These are phyloP conservation scores for Siniperca obscura DNA, from an alignment of 2,797 vertebrate genomes.

Conservation along the genomic window DNA sequence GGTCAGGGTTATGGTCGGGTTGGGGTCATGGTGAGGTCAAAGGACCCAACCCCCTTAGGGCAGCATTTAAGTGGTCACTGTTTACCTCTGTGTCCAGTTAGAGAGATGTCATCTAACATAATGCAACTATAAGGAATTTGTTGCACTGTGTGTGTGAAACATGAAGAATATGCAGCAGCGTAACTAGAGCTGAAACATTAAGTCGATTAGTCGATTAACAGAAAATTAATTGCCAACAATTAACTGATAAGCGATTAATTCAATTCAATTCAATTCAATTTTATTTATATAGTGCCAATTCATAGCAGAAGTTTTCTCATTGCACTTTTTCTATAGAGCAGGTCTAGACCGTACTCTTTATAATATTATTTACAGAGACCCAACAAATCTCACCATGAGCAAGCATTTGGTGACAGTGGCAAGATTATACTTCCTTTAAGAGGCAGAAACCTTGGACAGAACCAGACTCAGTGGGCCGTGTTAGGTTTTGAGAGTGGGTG, in stretches of 20 bases:
- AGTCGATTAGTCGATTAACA: background rate
- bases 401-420: too few species aligned
- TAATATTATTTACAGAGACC: too few species aligned
- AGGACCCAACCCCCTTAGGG: slow-evolving; percentile 70
- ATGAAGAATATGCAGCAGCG: background rate
- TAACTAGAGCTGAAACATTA: background rate
- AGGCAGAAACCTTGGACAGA: too few species aligned
- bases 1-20: slow-evolving; percentile 84
- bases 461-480: too few species aligned
- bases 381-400: too few species aligned
- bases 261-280: too few species aligned
- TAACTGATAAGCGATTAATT: background rate
- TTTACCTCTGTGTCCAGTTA: slow-evolving; percentile 66
- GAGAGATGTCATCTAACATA: slow-evolving; percentile 14
- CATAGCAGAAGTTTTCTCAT: too few species aligned
- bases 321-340: too few species aligned
- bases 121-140: slow-evolving; percentile 1
- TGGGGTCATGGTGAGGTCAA: slow-evolving; percentile 76
- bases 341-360: too few species aligned
- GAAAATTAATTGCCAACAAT: background rate
- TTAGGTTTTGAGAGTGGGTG: too few species aligned
- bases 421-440: too few species aligned
- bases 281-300: too few species aligned
- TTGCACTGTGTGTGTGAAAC: background rate
- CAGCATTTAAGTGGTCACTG: slow-evolving; percentile 64